Evolutionary conservation across 1,140 invertebrate species (phyloP), one percentile per base, ranked within the genome.

Genomic region (Drosophila auraria): DNA sequence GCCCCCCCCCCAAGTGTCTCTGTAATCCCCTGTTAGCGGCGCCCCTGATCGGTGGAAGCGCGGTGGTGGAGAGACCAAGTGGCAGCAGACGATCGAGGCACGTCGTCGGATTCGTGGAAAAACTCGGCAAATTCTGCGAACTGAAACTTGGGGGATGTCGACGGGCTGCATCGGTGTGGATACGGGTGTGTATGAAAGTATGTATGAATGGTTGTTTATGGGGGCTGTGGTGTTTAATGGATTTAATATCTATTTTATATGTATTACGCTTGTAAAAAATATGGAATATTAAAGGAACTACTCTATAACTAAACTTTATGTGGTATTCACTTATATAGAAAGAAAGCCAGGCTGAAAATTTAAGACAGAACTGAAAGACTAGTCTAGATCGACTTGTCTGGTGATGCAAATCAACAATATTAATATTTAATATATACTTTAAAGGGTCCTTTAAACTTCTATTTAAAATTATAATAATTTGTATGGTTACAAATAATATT

Each of bases 101-200:
- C 69, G 73, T 77, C 17, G 51, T 77, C 17, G 51, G 64, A 49
- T 87, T 87, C 84, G 76, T 71, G 80, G 84, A 87, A 87, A 87
- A 83, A 72, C 78, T 62, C 27, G 50, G n/a, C 56, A 20, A 89
- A 78, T 87, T 87, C 84, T 81, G 58, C 81, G 84, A 87, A 87
- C 61, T 69, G 58, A 58, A 40, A 59, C 78, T 61, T 76, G 74
- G 50, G 50, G 58, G 54, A 57, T 58, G 69, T 73, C 70, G 72
- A 45, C 54, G 63, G 38, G 38, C 50, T 33, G 33, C 75, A 76
- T 63, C 51, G 45, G 17, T 73, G 63, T 57, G 44, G 33, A 57
- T 66, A 65, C n/a, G 27, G n/a, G 44, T 66, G 38, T 30, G 11
- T 44, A 36, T 33, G 17, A 11, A 15, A 23, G 25, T 12, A 42